Base-by-base conservation (phyloP, 2,888 invertebrate genomes). In the Eupithecia vulgata region DNA sequence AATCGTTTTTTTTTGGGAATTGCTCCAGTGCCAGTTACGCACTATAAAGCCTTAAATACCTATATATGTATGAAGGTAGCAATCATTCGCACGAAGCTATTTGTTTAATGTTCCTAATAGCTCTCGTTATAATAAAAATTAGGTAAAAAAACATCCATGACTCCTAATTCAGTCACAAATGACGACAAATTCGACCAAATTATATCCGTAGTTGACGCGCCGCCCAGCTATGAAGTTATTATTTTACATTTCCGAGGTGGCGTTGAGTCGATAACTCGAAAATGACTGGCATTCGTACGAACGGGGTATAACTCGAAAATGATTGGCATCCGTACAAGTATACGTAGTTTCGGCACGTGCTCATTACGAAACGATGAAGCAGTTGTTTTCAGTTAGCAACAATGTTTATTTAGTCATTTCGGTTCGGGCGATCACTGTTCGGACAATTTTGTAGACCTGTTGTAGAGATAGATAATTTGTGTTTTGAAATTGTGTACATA, bases 191-290 rank as follows among this genome's bases (percentile, higher is more conserved):
- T 87, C 86, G 85, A 82, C 87, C 88, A 91, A 93, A 94, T 93
- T 91, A 91, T 90, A 88, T 89, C 88, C 86, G 89, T 90, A 88
- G 86, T 86, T 87, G 85, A 83, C 85, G 84, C 85, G 84, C 87
- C 88, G 85, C 85, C 88, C 86, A 81, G 84, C 88, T 86, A 94
- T 94, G 91, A 94, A 94, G 94, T 91, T 91, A 94, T 94, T 94
- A 94, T 92, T 91, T 91, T 90, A 90, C 91, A 92, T 94, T 94
- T 94, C 93, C 93, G 91, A 87, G 85, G 81, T 84, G 91, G 66
- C 87, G 91, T 87, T 89, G 91, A 93, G 90, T 91, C 92, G 94
- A 93, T 94, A 94, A 94, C 91, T 94, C 91, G 94, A 94, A 94
- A 94, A 94, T 94, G 89, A 94, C 91, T 87, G 88, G 86, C 86